Percentiles rank a stretch among this genome's conserved stretches.
phyloP scores from a whole-genome alignment of 2,888 invertebrate species.

The Drosophila prostipennis region DNA sequence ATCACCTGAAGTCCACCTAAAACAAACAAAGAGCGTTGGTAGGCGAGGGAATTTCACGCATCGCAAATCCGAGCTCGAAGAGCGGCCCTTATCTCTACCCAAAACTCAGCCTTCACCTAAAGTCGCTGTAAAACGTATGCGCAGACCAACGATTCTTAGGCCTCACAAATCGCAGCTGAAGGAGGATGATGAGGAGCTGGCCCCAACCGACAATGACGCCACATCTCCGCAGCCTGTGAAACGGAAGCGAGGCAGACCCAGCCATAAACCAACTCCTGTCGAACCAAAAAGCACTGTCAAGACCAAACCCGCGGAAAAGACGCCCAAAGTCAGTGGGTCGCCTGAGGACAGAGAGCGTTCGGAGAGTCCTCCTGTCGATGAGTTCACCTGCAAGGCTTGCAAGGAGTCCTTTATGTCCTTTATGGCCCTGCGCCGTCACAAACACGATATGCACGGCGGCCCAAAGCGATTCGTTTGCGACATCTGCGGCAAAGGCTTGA shows the following conservation, averaged over 20 bases:
- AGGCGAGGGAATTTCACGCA: no score
- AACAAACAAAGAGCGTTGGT: background rate
- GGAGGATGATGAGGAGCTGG: background rate
- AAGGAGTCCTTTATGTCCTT: slow-evolving; percentile 39
- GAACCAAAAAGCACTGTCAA: background rate
- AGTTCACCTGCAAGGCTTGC: slow-evolving; percentile 40
- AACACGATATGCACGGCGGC: slow-evolving; percentile 77
- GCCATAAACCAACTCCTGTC: background rate
- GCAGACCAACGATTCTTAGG: no score
- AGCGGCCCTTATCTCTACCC: no score
- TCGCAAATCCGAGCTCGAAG: no score
- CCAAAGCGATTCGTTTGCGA: slow-evolving; percentile 84
- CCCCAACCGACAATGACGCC: background rate
- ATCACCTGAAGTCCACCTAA: background rate
- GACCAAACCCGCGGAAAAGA: background rate
- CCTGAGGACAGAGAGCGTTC: background rate
- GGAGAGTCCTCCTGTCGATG: background rate
- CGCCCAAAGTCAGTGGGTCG: background rate
- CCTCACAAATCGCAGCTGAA: no score
- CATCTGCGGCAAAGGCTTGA: slow-evolving; percentile 84
- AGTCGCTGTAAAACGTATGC: no score
- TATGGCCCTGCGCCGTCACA: slow-evolving; percentile 58
- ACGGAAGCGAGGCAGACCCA: slow-evolving; percentile 30
- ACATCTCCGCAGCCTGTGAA: slow-evolving; percentile 16
- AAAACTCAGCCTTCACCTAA: no score